Percentiles rank a stretch among this genome's conserved stretches.
phyloP scores from a whole-genome alignment of 2,888 invertebrate species.

The Perdita meconis region DNA sequence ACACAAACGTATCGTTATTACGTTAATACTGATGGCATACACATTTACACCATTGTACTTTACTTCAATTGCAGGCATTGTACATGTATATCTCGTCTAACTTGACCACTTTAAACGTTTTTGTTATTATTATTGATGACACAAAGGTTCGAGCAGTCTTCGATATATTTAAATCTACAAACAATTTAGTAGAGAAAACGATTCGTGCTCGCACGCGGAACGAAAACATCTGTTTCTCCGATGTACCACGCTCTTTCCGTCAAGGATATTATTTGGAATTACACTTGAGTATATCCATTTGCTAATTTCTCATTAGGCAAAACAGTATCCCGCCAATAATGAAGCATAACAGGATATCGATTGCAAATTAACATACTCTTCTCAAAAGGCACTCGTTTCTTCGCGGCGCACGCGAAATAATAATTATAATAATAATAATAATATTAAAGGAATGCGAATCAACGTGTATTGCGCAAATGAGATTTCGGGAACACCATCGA shows the following conservation, averaged over 20 bases:
- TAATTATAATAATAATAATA: conserved; percentile 1
- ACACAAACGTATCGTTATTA: neutral
- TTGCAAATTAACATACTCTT: neutral
- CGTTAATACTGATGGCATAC: neutral
- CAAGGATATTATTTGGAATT: neutral
- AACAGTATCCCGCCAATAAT: neutral
- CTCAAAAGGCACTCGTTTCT: conserved; percentile 13
- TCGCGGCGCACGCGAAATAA: conserved; percentile 6
- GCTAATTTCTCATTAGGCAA: neutral
- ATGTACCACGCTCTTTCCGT: conserved; percentile 1
- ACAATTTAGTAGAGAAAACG: no score
- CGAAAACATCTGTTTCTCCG: neutral
- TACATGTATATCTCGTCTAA: no score
- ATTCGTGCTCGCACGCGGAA: no score
- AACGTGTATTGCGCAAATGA: conserved; percentile 10
- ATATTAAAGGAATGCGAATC: conserved; percentile 41
- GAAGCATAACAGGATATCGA: neutral
- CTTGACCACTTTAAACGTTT: no score
- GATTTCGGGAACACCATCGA: conserved; percentile 32
- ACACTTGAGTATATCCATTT: neutral
- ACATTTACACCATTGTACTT: neutral
- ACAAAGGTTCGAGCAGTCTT: no score
- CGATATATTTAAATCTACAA: no score
- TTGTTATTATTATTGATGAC: no score
- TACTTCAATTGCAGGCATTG: neutral